A percentile compares a stretch with the other conserved stretches of the same genome.
phyloP scores from a whole-genome alignment of 2,888 invertebrate species.

The Aporophyla lueneburgensis region DNA sequence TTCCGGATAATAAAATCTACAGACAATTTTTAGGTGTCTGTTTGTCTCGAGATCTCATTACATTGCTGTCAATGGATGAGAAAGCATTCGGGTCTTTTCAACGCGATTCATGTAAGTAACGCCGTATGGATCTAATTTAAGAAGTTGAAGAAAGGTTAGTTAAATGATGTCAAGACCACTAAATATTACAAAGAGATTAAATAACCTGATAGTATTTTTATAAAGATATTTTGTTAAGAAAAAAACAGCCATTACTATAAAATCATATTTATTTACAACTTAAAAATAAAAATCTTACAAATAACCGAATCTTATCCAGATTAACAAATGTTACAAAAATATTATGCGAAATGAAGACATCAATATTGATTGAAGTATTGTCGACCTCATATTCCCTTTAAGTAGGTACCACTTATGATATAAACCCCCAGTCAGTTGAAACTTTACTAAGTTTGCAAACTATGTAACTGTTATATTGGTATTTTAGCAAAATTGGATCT shows the following conservation, averaged over 20 bases:
- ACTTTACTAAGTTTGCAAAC: not conserved
- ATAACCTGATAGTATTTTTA: not conserved
- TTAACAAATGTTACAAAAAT: conserved; percentile 25
- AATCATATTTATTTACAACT: conserved; percentile 53
- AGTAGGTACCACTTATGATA: not conserved
- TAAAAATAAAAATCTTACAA: conserved; percentile 37
- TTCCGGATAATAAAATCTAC: no score
- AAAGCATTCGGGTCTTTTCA: no score
- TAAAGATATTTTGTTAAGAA: not conserved
- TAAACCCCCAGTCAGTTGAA: not conserved
- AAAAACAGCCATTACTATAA: conserved; percentile 15
- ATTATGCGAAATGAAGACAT: conserved; percentile 34
- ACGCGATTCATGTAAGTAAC: no score
- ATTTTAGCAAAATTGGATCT: not conserved
- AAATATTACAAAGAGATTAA: not conserved
- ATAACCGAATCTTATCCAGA: conserved; percentile 1
- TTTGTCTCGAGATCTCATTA: no score
- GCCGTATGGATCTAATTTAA: no score
- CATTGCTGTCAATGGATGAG: no score
- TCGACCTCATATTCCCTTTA: not conserved
- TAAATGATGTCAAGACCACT: not conserved
- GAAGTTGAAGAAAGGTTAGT: no score
- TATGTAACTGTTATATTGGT: not conserved
- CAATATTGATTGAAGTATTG: not conserved
- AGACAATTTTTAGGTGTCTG: no score